Conservation (phyloP, 2,113 vertebrate species). For the Anolis sagrei region DNA sequence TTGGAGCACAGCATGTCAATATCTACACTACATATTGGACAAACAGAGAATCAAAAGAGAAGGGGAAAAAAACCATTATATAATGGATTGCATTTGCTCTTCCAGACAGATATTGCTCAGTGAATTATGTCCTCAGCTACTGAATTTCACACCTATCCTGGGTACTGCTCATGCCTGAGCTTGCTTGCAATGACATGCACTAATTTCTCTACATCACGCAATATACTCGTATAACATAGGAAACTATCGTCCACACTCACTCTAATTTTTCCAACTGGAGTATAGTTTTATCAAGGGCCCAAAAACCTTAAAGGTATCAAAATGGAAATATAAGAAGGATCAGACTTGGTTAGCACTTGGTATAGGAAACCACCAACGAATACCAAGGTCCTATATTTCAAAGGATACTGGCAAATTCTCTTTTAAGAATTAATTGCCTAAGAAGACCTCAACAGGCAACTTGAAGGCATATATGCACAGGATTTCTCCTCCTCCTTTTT, state of each 20-base stretch:
- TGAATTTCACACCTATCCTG: background rate
- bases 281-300: background rate
- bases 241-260: background rate
- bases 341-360: too few species aligned
- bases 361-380: too few species aligned
- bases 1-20: background rate
- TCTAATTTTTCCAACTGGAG: background rate
- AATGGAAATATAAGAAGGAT: too few species aligned
- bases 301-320: too few species aligned
- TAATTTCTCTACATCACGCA: background rate
- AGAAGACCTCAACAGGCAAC: too few species aligned
- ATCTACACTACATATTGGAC: background rate
- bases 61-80: fast-evolving
- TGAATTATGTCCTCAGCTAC: background rate
- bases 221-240: background rate
- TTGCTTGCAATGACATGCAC: background rate
- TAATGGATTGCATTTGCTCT: constrained; percentile 13
- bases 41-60: background rate
- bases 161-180: background rate
- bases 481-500: background rate
- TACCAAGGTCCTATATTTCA: too few species aligned
- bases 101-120: fast-evolving
- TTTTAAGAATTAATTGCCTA: too few species aligned
- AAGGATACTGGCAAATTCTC: too few species aligned
- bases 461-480: too few species aligned